Percentiles rank a stretch among this genome's conserved stretches.
phyloP scores from a whole-genome alignment of 2,797 vertebrate genomes.

The Periparus ater region DNA sequence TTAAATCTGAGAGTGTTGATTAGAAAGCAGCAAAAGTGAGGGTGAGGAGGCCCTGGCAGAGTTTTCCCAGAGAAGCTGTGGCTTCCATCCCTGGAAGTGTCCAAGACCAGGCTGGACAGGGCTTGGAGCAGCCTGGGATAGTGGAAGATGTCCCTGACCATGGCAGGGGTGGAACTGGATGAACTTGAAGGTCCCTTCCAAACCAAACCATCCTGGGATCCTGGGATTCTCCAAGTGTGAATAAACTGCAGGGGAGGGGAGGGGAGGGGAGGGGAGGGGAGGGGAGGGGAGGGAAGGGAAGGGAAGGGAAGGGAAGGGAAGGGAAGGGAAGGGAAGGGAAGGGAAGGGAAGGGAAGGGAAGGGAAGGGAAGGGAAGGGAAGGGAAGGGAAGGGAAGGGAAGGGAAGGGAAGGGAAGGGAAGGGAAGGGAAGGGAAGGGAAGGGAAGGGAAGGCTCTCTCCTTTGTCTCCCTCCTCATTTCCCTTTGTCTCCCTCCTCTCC shows the following conservation, averaged over 20 bases:
- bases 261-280: not conserved
- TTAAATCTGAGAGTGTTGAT: not conserved
- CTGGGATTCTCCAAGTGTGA: not conserved
- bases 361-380: too few relatives aligned
- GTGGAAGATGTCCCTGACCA: not conserved
- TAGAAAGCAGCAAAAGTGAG: not conserved
- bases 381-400: too few relatives aligned
- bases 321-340: too few relatives aligned
- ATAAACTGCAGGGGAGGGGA: not conserved
- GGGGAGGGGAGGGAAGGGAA: too few relatives aligned
- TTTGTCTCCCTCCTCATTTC: not conserved
- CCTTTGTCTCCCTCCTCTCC: not conserved
- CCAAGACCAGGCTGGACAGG: rapidly evolving
- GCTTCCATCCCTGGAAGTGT: not conserved
- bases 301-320: too few relatives aligned
- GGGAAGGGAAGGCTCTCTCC: too few relatives aligned
- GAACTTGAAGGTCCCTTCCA: rapidly evolving
- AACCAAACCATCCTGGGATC: not conserved
- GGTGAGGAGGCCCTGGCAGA: not conserved
- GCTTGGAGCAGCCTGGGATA: rapidly evolving
- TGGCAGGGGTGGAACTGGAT: not conserved
- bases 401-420: too few relatives aligned
- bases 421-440: too few relatives aligned
- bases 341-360: too few relatives aligned
- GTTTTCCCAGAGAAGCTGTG: not conserved